Evolutionary conservation across 2,888 invertebrate genomes (phyloP).

Genomic region (Drosophila rellima): DNA sequence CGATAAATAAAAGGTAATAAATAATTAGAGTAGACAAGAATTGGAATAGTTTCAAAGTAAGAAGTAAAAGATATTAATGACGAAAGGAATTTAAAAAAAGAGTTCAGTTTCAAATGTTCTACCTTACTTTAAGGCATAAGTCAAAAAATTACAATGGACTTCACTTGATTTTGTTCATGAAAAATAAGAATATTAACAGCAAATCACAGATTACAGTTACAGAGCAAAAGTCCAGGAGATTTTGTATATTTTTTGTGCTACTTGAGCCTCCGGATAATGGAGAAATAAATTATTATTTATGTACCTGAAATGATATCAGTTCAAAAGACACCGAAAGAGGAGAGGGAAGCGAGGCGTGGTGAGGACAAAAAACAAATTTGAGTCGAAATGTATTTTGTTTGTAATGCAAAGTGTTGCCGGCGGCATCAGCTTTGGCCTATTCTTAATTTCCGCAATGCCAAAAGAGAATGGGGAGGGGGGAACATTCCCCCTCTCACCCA

Average conservation of each 20-base stretch:
- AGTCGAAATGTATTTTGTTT: slow-evolving; percentile 64
- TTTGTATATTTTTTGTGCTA: slow-evolving; percentile 7
- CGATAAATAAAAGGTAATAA: background rate
- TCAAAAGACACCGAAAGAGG: background rate
- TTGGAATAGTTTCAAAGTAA: background rate
- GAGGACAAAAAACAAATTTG: slow-evolving; percentile 61
- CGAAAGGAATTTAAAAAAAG: too few species aligned
- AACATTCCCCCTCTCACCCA: background rate
- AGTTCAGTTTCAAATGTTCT: too few species aligned
- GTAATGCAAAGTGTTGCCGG: slow-evolving; percentile 67
- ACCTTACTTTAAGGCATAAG: too few species aligned
- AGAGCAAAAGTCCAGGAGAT: slow-evolving; percentile 14
- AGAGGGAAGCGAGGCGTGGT: background rate
- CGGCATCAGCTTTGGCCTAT: slow-evolving; percentile 53
- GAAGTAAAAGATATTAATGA: too few species aligned
- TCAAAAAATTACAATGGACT: too few species aligned
- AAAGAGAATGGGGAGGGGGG: background rate
- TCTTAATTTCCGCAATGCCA: slow-evolving; percentile 67
- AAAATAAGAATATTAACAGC: slow-evolving; percentile 9
- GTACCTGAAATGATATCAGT: slow-evolving; percentile 24
- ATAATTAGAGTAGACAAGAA: background rate
- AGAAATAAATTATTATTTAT: slow-evolving; percentile 30
- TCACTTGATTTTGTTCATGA: too few species aligned
- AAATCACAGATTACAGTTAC: slow-evolving; percentile 11
- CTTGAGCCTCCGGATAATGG: slow-evolving; percentile 19